Percentiles rank a stretch among this genome's conserved stretches.
Evolutionary conservation across 2,113 vertebrate species (phyloP).

Genomic region (Salvelinus namaycush): DNA sequence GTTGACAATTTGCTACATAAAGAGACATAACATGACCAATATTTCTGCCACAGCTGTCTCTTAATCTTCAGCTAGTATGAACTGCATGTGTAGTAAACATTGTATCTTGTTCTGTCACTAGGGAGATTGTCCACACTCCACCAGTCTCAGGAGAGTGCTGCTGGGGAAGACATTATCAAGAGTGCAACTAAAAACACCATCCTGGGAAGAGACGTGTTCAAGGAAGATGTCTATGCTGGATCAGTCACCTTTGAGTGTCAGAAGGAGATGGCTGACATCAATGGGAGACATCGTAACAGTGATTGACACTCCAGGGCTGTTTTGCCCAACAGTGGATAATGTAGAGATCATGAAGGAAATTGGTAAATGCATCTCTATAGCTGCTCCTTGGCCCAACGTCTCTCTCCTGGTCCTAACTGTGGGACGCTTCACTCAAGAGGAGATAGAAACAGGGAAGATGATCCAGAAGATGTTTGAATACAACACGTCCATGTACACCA

Average conservation of each 20-base stretch:
- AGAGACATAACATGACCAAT: neutral
- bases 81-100: too few relatives aligned
- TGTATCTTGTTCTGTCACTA: too few relatives aligned
- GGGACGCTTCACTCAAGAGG: slow-evolving; percentile 19
- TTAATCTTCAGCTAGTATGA: too few relatives aligned
- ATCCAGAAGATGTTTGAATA: slow-evolving; percentile 29
- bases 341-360: neutral
- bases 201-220: neutral
- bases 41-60: neutral
- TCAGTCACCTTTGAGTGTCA: slow-evolving; percentile 6
- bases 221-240: neutral
- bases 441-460: slow-evolving; percentile 11
- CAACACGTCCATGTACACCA: slow-evolving; percentile 6
- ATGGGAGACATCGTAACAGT: slow-evolving; percentile 4
- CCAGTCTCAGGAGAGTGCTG: neutral
- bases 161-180: neutral
- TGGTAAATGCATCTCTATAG: slow-evolving; percentile 8
- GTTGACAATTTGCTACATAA: neutral
- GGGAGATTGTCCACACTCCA: too few relatives aligned
- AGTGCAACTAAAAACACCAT: slow-evolving; percentile 14
- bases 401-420: slow-evolving; percentile 36
- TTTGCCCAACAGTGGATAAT: neutral
- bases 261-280: slow-evolving; percentile 18
- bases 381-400: slow-evolving; percentile 37
- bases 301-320: slow-evolving; percentile 22